Percentiles rank a stretch among this genome's conserved stretches.
phyloP scores from a whole-genome alignment of 2,888 invertebrate genomes.

The Ornithoptera priamus region DNA sequence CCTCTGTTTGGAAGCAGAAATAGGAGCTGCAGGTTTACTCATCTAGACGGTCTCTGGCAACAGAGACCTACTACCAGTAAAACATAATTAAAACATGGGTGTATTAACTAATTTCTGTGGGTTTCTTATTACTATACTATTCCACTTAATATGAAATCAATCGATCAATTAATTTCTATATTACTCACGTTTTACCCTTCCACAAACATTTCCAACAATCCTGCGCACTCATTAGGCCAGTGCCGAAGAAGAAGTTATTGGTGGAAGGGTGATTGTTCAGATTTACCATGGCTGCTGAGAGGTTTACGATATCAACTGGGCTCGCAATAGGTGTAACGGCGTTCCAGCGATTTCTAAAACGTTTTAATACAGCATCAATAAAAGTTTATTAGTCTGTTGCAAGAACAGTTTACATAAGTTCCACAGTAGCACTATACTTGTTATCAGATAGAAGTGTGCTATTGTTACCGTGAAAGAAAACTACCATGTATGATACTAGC shows the following conservation, averaged over 20 bases:
- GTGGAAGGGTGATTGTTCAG: conserved; percentile 37
- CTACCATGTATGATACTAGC: no score
- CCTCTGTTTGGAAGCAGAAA: no score
- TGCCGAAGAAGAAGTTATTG: conserved; percentile 61
- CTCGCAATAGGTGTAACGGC: conserved; percentile 59
- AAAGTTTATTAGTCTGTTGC: neutral
- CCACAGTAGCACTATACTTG: no score
- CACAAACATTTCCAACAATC: conserved; percentile 68
- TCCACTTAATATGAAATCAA: neutral
- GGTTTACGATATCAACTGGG: conserved; percentile 45
- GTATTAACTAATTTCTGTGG: neutral
- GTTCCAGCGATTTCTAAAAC: conserved; percentile 53
- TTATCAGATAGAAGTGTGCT: no score
- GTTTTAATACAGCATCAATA: neutral
- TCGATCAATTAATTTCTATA: neutral
- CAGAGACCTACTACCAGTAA: no score
- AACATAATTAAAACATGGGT: neutral
- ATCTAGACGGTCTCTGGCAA: no score
- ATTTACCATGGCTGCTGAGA: conserved; percentile 35
- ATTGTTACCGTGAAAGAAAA: no score
- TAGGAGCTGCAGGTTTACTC: no score
- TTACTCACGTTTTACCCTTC: conserved; percentile 69
- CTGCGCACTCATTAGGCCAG: conserved; percentile 43
- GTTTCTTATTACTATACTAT: neutral
- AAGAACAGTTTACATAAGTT: neutral